Conservation (phyloP, 1,140 invertebrate species). For the Aporrectodea caliginosa region DNA sequence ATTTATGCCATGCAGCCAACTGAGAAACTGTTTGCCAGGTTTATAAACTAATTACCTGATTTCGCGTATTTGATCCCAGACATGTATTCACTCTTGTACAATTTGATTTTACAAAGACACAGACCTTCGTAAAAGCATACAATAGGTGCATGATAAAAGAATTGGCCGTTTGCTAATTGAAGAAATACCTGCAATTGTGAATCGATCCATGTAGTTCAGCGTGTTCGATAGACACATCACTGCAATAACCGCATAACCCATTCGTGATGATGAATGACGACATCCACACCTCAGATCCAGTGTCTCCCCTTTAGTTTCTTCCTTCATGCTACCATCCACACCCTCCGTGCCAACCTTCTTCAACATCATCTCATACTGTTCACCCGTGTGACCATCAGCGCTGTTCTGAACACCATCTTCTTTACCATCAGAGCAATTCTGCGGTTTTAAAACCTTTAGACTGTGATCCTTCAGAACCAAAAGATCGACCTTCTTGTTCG, state of each 20-base stretch:
- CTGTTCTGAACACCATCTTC: neutral
- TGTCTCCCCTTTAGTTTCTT: neutral
- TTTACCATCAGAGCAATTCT: neutral
- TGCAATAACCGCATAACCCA: neutral
- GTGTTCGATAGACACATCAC: constrained; percentile 63
- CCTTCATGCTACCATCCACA: neutral
- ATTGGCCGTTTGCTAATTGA: too few relatives aligned
- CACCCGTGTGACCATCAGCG: neutral
- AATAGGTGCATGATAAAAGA: too few relatives aligned
- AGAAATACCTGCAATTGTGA: constrained; percentile 83
- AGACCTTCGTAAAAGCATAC: too few relatives aligned
- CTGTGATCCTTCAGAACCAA: neutral
- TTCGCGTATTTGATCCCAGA: too few relatives aligned
- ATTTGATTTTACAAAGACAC: too few relatives aligned
- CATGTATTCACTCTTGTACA: too few relatives aligned
- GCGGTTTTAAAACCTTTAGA: neutral
- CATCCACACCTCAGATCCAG: neutral
- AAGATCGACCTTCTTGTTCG: neutral
- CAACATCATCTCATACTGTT: neutral
- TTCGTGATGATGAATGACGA: neutral
- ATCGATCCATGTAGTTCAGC: constrained; percentile 98
- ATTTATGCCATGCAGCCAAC: too few relatives aligned
- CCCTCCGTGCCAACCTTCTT: neutral
- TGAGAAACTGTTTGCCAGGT: too few relatives aligned
- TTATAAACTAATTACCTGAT: too few relatives aligned